Evolutionary conservation across 2,113 vertebrate species (phyloP).

Genomic region (Lethenteron reissneri): DNA sequence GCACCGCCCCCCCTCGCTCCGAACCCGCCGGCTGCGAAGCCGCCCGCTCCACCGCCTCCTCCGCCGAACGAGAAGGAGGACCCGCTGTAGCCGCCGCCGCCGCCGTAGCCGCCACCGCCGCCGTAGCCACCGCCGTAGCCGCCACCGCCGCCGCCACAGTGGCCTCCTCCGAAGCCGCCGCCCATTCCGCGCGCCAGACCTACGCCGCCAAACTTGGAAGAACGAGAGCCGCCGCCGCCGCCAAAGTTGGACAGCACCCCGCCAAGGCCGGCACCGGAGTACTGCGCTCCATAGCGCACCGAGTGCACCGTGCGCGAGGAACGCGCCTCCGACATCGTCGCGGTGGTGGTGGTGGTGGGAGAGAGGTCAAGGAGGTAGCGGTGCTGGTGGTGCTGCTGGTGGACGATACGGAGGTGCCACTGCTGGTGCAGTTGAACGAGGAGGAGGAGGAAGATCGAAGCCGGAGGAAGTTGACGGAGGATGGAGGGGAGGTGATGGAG

Average conservation of each 20-base stretch:
- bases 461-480: not conserved
- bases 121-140: not conserved
- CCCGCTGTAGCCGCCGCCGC: not conserved
- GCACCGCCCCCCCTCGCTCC: constrained; percentile 12
- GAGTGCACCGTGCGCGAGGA: too few species aligned
- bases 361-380: not conserved
- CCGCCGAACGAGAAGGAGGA: constrained; percentile 5
- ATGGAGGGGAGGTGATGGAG: not conserved
- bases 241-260: constrained; percentile 5
- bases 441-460: not conserved
- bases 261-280: not conserved
- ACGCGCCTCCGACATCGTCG: too few species aligned
- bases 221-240: constrained; percentile 1
- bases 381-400: not conserved
- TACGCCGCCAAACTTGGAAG: constrained; percentile 6
- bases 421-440: not conserved
- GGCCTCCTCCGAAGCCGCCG: not conserved
- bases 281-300: not conserved
- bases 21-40: constrained; percentile 10
- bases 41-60: constrained; percentile 9
- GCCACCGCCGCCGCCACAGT: not conserved
- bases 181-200: constrained; percentile 12
- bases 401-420: not conserved
- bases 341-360: not conserved
- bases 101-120: not conserved